These are phyloP conservation scores for Chaenogobius annularis DNA, from an alignment of 2,113 vertebrate species.

Conservation along the genomic window DNA sequence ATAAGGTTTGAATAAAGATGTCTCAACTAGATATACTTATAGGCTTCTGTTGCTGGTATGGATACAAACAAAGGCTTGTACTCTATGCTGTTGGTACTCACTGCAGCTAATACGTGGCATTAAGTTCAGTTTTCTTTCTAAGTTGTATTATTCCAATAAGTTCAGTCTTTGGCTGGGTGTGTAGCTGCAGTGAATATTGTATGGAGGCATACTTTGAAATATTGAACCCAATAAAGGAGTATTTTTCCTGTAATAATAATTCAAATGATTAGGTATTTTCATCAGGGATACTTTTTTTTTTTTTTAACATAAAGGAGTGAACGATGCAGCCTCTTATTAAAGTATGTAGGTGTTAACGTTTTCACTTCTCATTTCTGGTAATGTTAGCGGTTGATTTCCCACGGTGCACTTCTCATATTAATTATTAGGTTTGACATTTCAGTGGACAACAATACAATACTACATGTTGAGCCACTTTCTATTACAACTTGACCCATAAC, in stretches of 20 bases:
- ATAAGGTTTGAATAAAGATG: background rate
- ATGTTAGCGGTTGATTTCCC: background rate
- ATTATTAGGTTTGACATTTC: background rate
- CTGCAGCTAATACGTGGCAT: too few species aligned
- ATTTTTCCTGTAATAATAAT: background rate
- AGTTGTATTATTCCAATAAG: background rate
- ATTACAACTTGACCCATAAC: background rate
- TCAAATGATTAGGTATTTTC: background rate
- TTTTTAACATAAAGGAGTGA: background rate
- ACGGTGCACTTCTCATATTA: conserved; percentile 9
- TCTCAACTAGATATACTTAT: background rate
- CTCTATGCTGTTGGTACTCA: background rate
- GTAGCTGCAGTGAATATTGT: background rate
- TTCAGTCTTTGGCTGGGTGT: background rate
- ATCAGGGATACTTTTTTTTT: too few species aligned
- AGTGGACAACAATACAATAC: background rate
- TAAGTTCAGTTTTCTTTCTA: too few species aligned
- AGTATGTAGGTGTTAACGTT: background rate
- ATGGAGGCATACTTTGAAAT: background rate
- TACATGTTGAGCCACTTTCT: background rate
- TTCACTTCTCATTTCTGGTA: conserved; percentile 12
- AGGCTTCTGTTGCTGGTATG: background rate
- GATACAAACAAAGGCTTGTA: background rate
- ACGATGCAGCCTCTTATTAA: background rate
- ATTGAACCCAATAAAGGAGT: background rate